Conservation (phyloP, 2,888 invertebrate species). For the Ochropleura plecta region DNA sequence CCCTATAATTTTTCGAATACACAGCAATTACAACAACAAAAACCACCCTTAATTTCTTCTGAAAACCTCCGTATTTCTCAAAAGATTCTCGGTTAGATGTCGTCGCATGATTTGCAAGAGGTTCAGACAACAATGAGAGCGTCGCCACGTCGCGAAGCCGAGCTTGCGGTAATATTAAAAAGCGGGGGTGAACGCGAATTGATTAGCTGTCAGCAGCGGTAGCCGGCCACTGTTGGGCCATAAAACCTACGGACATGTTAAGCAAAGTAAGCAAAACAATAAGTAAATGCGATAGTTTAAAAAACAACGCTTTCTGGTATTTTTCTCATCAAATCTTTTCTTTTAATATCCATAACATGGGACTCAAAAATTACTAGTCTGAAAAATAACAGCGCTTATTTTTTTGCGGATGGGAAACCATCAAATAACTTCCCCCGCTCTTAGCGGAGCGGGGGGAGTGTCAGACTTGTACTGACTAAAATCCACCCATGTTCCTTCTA, state of each 20-base stretch:
- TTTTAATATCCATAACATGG: too few species aligned
- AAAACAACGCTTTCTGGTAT: too few species aligned
- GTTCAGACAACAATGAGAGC: constrained; percentile 59
- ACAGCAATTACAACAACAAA: constrained; percentile 30
- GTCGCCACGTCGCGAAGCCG: constrained; percentile 61
- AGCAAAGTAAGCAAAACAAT: too few species aligned
- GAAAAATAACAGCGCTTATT: too few species aligned
- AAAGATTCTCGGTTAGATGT: constrained; percentile 42
- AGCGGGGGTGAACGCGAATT: constrained; percentile 71
- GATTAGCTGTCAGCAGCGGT: constrained; percentile 76
- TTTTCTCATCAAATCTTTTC: too few species aligned
- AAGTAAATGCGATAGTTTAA: too few species aligned
- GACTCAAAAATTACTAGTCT: too few species aligned
- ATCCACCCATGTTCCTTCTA: too few species aligned
- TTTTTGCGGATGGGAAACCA: too few species aligned
- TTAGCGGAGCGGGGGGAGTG: too few species aligned
- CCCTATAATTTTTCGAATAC: not conserved
- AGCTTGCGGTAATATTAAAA: constrained; percentile 72
- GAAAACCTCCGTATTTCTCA: constrained; percentile 21
- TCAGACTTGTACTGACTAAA: too few species aligned
- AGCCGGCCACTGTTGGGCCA: constrained; percentile 51
- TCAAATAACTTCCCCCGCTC: too few species aligned
- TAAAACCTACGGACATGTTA: constrained; percentile 37
- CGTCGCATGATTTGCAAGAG: constrained; percentile 43
- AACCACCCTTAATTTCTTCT: constrained; percentile 7